A percentile compares a stretch with the other conserved stretches of the same genome.
Evolutionary conservation across 2,113 vertebrate species (phyloP).

Genomic region (Porphyrio hochstetteri): DNA sequence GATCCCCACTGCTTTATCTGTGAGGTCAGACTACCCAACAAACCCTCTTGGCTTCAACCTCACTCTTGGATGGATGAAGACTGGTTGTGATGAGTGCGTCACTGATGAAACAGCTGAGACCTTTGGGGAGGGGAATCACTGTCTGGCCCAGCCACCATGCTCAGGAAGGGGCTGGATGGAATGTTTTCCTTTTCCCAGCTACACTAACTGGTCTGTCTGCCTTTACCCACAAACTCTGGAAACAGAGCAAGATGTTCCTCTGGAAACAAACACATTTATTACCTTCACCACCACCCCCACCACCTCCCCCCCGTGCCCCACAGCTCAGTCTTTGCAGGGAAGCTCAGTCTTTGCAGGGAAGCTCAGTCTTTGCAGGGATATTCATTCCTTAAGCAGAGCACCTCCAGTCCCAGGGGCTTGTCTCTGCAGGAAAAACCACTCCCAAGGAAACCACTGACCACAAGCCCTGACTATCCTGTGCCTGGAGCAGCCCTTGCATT

Average conservation of each 20-base stretch:
- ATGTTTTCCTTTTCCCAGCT: background rate
- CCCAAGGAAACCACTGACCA: background rate
- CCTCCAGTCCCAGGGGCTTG: background rate
- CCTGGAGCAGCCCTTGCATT: background rate
- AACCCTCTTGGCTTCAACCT: background rate
- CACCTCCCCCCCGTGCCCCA: background rate
- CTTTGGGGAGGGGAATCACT: background rate
- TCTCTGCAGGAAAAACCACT: background rate
- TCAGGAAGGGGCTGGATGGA: background rate
- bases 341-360: background rate
- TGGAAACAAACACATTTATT: background rate
- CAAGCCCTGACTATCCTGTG: background rate
- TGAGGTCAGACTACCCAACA: background rate
- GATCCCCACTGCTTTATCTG: background rate
- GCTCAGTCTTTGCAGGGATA: background rate
- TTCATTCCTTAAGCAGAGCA: background rate
- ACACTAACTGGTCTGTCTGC: background rate
- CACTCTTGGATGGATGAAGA: background rate
- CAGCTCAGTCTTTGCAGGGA: background rate
- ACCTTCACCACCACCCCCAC: background rate
- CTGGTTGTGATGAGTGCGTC: background rate
- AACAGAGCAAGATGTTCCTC: background rate
- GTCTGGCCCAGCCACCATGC: accelerated
- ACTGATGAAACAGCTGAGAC: background rate
- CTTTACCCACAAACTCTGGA: background rate